Conservation (phyloP, 2,113 vertebrate species). For the Macquaria australasica region DNA sequence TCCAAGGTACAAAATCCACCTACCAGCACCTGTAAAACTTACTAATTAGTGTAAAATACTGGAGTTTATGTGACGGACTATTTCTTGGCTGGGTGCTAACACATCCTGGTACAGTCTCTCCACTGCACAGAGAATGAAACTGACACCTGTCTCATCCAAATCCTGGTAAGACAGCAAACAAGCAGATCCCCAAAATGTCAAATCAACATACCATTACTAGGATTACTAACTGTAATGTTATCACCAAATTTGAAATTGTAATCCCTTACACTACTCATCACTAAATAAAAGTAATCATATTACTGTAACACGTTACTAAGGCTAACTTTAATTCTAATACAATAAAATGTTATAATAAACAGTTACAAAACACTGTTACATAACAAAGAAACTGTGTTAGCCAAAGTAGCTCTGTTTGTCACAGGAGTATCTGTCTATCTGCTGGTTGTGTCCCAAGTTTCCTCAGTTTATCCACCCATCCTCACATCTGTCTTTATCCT, state of each 20-base stretch:
- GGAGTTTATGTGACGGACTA: no score
- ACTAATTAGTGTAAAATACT: no score
- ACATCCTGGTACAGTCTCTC: no score
- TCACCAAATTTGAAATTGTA: neutral
- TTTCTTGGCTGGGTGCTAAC: no score
- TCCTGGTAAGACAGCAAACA: neutral
- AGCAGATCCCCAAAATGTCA: neutral
- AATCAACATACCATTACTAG: neutral
- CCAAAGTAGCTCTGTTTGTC: neutral
- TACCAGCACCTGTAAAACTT: no score
- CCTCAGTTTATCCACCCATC: constrained; percentile 49
- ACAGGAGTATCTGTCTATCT: constrained; percentile 33
- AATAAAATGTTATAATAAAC: neutral
- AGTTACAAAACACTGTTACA: neutral
- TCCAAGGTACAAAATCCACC: neutral
- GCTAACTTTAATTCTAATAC: neutral
- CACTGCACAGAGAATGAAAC: no score
- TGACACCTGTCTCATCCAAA: neutral
- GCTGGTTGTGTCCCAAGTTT: constrained; percentile 37
- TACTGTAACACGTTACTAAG: neutral
- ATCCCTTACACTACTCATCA: neutral
- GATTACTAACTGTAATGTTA: neutral
- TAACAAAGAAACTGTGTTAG: neutral
- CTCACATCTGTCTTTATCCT: constrained; percentile 58
- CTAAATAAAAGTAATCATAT: neutral